Base-by-base conservation (phyloP, 2,888 invertebrate genomes). In the Hedya salicella region DNA sequence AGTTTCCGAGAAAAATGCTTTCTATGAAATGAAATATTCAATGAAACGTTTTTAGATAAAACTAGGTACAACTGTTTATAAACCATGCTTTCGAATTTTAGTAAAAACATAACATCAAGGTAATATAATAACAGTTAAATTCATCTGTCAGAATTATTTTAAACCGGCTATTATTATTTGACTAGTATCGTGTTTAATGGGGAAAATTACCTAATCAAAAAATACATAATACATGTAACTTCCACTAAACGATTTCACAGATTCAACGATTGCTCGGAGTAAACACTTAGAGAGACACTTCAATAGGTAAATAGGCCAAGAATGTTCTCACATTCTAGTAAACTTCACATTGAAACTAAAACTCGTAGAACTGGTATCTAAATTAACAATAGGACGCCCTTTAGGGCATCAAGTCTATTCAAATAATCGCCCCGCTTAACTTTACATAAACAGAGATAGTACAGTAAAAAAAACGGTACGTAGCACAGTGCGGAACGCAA, bases 181-280 rank as follows among this genome's bases (percentile, higher is more conserved):
- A n/a, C n/a, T n/a, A n/a, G n/a, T n/a, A n/a, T n/a, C n/a, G n/a
- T n/a, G n/a, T n/a, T n/a, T n/a, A n/a, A n/a, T n/a, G n/a, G n/a
- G n/a, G n/a, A n/a, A n/a, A n/a, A n/a, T n/a, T n/a, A n/a, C n/a
- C n/a, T n/a, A n/a, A n/a, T n/a, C n/a, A n/a, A n/a, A n/a, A n/a
- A n/a, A n/a, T n/a, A n/a, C n/a, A n/a, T n/a, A n/a, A n/a, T 13
- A 32, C 1, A 25, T 25, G 42, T 11, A 44, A 44, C 25, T 56
- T 56, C 25, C 42, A 17, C 13, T 40, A 40, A 56, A 56, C 56
- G 30, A 56, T 56, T 56, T 44, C 56, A 17, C 42, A 44, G 21
- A 56, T 39, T 25, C 25, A 44, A 42, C 30, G 85, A 85, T 82
- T 85, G 80, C 73, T 70, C 68, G 68, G 50, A 9, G 11, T 13